A percentile compares a stretch with the other conserved stretches of the same genome.
These are phyloP conservation scores for Apis dorsata DNA, from an alignment of 1,140 invertebrate species.

Conservation along the genomic window DNA sequence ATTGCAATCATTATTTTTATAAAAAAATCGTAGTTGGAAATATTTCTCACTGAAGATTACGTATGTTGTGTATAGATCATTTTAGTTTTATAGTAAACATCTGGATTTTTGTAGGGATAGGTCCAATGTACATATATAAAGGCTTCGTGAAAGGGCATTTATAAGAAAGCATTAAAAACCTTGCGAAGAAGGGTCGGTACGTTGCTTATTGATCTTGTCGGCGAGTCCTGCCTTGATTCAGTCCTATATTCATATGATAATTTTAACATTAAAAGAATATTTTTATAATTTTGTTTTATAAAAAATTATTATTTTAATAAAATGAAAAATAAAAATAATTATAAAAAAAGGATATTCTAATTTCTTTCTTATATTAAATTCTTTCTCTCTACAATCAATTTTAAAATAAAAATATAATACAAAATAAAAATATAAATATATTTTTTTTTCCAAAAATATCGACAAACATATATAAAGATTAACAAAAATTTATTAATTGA, in stretches of 20 bases:
- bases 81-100: conserved; percentile 5
- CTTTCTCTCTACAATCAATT: neutral
- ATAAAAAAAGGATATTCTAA: too few relatives aligned
- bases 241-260: conserved; percentile 6
- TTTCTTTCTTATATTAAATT: neutral
- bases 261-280: conserved; percentile 12
- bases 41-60: neutral
- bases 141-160: conserved; percentile 16
- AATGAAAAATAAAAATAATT: neutral
- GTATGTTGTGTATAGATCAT: conserved; percentile 17
- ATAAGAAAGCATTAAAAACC: conserved; percentile 38
- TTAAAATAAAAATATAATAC: neutral
- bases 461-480: neutral
- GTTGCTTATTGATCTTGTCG: conserved; percentile 61
- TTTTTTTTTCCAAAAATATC: neutral
- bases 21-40: neutral
- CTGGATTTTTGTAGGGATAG: conserved; percentile 36
- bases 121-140: conserved; percentile 16
- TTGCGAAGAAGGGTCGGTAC: conserved; percentile 50
- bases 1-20: neutral
- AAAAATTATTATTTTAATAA: neutral
- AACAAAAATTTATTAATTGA: neutral
- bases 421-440: neutral
- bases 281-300: neutral
- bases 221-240: conserved; percentile 38